Evolutionary conservation across 2,113 vertebrate genomes (phyloP), one percentile per base, ranked within the genome.

Genomic region (cattle (Bos taurus)): DNA sequence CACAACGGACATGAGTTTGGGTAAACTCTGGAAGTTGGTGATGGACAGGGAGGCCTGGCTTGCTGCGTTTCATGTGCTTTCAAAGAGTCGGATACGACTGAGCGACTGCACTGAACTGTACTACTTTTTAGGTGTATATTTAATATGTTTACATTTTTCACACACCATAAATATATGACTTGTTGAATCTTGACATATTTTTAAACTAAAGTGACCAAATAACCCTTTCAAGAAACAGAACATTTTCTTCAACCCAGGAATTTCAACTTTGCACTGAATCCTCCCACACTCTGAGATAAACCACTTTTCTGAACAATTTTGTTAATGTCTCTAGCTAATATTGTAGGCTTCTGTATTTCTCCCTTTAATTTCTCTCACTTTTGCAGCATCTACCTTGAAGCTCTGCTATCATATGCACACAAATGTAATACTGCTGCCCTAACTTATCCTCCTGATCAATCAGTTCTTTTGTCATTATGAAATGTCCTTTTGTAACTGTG

Each of bases 71-170:
- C 33, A 36, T n/a, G 17, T 19, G n/a, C 8, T 71, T 21, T 4
- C 19, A 5, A 64, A 36, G 17, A 36, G 17, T 36, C 0, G 0
- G n/a, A 36, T n/a, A 71, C 0, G 9, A 67, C 33, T 21, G 8
- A 36, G 17, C 0, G 3, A 71, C 64, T 21, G 33, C 17, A 67
- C 33, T n/a, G 33, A 36, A 67, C n/a, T 36, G 64, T 21, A 71
- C 17, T 36, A 71, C 64, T 12, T 71, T 36, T 71, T 13, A 71
- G 91, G n/a, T 4, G 3, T 33, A 36, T 6, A 54, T 4, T 50
- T 56, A 60, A 33, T 28, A 56, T 82, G 43, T 87, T 85, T 91
- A 78, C 62, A 74, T 16, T 33, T n/a, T 28, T 82, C 26, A 56
- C 14, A 48, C 4, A 5, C 54, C 19, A 90, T 97, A 48, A 67